Evolutionary conservation across 2,113 vertebrate species (phyloP), one percentile per base, ranked within the genome.

Genomic region (Candoia aspera): DNA sequence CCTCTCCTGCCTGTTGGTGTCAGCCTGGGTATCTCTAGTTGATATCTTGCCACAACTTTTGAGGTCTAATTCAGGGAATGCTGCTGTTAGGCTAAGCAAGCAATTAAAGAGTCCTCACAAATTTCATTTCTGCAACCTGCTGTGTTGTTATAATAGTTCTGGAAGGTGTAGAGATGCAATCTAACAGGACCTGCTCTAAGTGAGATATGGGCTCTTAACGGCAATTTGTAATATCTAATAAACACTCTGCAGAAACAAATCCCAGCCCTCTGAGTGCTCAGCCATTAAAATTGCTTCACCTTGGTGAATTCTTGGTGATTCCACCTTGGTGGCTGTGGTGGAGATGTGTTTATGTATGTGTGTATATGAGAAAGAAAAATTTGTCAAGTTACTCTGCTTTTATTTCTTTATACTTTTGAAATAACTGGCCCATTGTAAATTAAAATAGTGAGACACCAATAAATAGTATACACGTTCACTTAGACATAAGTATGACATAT

Each of bases 391-490:
- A 24, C 21, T 54, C n/a, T 64, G 46, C 21, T 64, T 91, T 79
- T 64, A 37, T 64, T 86, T 54, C 58, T 54, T 91, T 91, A 37
- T n/a, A 64, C 42, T 86, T 17, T 33, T 49, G 84, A 53, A 91
- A 64, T 64, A 49, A 60, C 33, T 64, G 84, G 54, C 84, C 86
- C 46, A 17, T 64, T 86, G 54, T 64, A 79, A 89, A 79, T 90
- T 33, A 53, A 90, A 90, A 90, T 90, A 90, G 55, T 37, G 42
- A 86, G 90, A 46, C 17, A 24, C 83, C 59, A 68, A 58, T 29
- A 86, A 62, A 91, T 86, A 62, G 64, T 54, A 53, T 12, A 85
- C 26, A 42, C 86, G 60, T 49, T 68, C 62, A 23, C 53, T 86
- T 37, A 37, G 53, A 53, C 59, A 64, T 68, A 91, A 33, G 60